A percentile compares a stretch with the other conserved stretches of the same genome.
phyloP scores from a whole-genome alignment of 1,140 invertebrate species.

The Plutomurus gul region DNA sequence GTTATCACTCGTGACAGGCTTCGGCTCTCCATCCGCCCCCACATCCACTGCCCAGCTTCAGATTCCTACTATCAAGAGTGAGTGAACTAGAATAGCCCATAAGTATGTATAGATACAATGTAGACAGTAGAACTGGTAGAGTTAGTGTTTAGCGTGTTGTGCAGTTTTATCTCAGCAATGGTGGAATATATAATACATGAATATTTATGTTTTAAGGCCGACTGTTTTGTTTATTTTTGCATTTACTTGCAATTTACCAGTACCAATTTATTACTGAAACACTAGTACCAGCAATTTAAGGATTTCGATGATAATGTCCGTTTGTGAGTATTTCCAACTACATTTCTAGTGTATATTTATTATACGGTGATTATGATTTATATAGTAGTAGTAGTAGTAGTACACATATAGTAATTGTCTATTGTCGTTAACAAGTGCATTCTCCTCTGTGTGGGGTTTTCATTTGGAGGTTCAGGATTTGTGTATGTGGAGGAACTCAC shows the following conservation, averaged over 20 bases:
- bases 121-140: not conserved
- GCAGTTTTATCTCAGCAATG: not conserved
- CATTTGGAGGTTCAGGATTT: not conserved
- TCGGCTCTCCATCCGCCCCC: conserved; percentile 35
- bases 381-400: not conserved
- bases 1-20: conserved; percentile 52
- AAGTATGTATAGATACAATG: not conserved
- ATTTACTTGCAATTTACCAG: conserved; percentile 27
- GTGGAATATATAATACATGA: not conserved
- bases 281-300: not conserved
- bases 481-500: not conserved
- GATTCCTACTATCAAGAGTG: conserved; percentile 42
- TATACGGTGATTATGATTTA: conserved; percentile 11
- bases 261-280: conserved; percentile 23
- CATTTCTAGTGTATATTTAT: conserved; percentile 11
- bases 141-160: not conserved
- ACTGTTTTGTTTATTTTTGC: conserved; percentile 30
- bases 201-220: conserved; percentile 10
- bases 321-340: not conserved
- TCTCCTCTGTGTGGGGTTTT: conserved; percentile 10
- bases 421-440: conserved; percentile 1
- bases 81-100: conserved; percentile 22
- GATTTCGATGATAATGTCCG: not conserved
- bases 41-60: conserved; percentile 31
- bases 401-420: not conserved